Conservation (phyloP, 2,113 vertebrate genomes). For the Parotia lawesii region DNA sequence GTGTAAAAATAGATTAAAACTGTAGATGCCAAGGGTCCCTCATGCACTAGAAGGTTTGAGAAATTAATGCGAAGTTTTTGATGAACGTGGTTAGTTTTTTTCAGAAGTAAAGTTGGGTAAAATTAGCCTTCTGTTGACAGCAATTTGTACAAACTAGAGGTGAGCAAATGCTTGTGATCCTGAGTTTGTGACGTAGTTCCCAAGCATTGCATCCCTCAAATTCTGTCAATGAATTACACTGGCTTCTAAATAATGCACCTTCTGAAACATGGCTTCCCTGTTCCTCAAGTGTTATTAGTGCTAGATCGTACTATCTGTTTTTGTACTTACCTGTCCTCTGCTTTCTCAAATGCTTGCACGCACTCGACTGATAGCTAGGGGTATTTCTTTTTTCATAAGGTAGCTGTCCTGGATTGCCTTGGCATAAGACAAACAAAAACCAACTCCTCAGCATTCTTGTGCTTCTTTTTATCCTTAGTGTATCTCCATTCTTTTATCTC, state of each 20-base stretch:
- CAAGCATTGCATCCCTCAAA: not conserved
- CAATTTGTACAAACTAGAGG: not conserved
- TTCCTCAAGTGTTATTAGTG: not conserved
- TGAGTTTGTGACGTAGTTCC: not conserved
- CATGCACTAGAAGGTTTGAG: not conserved
- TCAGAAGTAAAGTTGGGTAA: not conserved
- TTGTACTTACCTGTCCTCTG: not conserved
- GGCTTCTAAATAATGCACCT: not conserved
- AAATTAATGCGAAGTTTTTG: not conserved
- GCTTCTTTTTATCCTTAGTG: not conserved
- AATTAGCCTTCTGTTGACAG: not conserved
- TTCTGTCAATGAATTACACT: not conserved
- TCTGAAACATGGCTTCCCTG: not conserved
- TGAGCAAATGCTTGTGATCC: not conserved
- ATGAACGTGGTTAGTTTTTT: accelerated
- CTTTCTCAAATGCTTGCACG: not conserved
- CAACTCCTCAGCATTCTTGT: not conserved
- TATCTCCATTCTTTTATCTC: not conserved
- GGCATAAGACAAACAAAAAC: not conserved
- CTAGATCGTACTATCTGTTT: accelerated
- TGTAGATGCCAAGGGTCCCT: not conserved
- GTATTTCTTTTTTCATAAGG: not conserved
- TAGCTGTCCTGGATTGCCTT: not conserved
- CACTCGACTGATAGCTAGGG: not conserved
- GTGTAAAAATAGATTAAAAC: not conserved